These are phyloP conservation scores for Nudaria mundana DNA, from an alignment of 2,888 invertebrate genomes.

Conservation along the genomic window DNA sequence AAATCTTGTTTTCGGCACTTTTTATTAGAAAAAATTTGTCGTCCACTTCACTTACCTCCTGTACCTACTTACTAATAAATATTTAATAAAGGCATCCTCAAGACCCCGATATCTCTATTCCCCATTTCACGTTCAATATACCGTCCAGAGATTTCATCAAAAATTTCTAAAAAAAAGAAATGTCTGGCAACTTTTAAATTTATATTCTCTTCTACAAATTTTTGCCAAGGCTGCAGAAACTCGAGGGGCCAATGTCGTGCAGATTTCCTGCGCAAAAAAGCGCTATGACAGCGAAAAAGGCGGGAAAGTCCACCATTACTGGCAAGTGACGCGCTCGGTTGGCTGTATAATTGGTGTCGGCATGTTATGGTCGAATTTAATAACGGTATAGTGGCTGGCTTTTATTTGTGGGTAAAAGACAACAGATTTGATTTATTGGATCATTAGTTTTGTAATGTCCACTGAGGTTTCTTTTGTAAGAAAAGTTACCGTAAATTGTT, in stretches of 20 bases:
- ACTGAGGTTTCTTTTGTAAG: neutral
- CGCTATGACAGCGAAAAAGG: slow-evolving; percentile 78
- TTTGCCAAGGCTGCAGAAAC: slow-evolving; percentile 36
- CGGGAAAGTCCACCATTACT: slow-evolving; percentile 80
- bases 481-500: neutral
- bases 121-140: slow-evolving; percentile 24
- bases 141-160: slow-evolving; percentile 27
- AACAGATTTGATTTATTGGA: slow-evolving; percentile 27
- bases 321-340: slow-evolving; percentile 81
- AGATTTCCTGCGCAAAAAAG: slow-evolving; percentile 68
- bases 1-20: neutral
- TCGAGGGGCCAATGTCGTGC: slow-evolving; percentile 44
- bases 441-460: slow-evolving; percentile 11
- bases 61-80: slow-evolving; percentile 6
- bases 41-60: no score
- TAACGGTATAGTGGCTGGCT: slow-evolving; percentile 29
- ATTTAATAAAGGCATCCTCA: slow-evolving; percentile 11
- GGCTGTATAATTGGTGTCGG: slow-evolving; percentile 54
- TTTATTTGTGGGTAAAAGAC: slow-evolving; percentile 30
- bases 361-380: slow-evolving; percentile 56
- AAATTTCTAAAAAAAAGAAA: slow-evolving; percentile 29
- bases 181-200: slow-evolving; percentile 31
- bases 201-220: slow-evolving; percentile 31
- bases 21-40: no score
- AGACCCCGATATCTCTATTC: slow-evolving; percentile 13